Percentiles rank a stretch among this genome's conserved stretches.
Evolutionary conservation across 2,888 invertebrate species (phyloP).

Genomic region (Dendrolimus pini): DNA sequence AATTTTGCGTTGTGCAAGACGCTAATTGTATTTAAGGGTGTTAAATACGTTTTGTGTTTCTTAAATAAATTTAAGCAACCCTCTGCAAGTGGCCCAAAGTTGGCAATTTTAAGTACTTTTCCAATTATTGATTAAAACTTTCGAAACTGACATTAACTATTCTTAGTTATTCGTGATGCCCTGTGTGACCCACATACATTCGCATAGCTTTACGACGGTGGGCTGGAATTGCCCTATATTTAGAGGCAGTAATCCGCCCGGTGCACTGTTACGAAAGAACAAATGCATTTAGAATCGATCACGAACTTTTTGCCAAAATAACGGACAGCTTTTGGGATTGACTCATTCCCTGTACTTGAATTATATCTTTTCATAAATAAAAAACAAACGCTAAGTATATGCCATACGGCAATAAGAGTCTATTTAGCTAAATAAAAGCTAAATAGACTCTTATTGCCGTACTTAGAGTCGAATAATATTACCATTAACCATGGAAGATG

Average conservation of each 20-base stretch:
- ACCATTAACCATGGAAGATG: too few relatives aligned
- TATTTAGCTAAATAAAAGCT: too few relatives aligned
- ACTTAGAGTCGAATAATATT: too few relatives aligned
- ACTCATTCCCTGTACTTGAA: slow-evolving; percentile 4
- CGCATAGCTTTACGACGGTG: slow-evolving; percentile 41
- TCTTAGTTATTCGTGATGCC: slow-evolving; percentile 49
- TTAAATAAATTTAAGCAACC: too few relatives aligned
- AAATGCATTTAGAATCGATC: slow-evolving; percentile 20
- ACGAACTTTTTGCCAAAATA: slow-evolving; percentile 3
- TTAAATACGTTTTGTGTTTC: too few relatives aligned
- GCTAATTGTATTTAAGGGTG: too few relatives aligned
- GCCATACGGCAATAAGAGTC: too few relatives aligned
- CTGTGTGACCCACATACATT: slow-evolving; percentile 57
- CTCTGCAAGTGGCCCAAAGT: too few relatives aligned
- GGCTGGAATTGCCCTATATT: slow-evolving; percentile 59
- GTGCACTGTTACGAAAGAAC: slow-evolving; percentile 45
- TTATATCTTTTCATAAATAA: not conserved
- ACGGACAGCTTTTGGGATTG: not conserved
- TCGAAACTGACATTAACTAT: slow-evolving; percentile 37
- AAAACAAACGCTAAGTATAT: too few relatives aligned
- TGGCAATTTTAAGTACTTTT: not conserved
- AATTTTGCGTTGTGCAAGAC: too few relatives aligned
- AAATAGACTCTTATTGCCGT: too few relatives aligned
- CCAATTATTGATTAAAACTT: slow-evolving; percentile 1
- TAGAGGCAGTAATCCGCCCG: slow-evolving; percentile 41